Evolutionary conservation across 2,888 invertebrate genomes (phyloP).

Genomic region (Tanypteryx hageni): DNA sequence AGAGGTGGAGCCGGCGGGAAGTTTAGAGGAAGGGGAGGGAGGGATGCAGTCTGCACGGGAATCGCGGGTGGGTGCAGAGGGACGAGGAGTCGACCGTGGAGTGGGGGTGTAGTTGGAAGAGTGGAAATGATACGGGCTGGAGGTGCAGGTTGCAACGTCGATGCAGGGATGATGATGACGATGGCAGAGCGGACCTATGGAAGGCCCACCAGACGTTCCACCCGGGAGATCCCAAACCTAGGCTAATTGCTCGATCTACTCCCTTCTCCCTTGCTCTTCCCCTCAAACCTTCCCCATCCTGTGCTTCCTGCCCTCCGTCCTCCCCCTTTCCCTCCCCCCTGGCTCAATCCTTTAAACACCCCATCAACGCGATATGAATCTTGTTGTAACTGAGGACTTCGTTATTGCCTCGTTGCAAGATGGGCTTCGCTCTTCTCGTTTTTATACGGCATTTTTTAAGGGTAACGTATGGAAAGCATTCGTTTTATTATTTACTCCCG

Average conservation of each 20-base stretch:
- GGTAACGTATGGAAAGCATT: too few species aligned
- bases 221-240: background rate
- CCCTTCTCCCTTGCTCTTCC: background rate
- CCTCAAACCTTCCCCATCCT: background rate
- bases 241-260: conserved; percentile 33
- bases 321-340: background rate
- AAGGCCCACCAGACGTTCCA: background rate
- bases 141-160: too few species aligned
- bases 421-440: too few species aligned
- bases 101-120: background rate
- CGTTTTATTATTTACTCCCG: too few species aligned
- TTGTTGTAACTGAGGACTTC: background rate
- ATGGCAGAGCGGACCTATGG: too few species aligned
- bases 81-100: background rate
- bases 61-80: background rate
- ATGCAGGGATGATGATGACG: too few species aligned
- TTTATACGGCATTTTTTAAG: too few species aligned
- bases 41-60: conserved; percentile 17
- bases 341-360: background rate
- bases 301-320: background rate
- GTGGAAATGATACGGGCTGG: too few species aligned
- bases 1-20: background rate
- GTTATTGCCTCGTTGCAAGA: too few species aligned
- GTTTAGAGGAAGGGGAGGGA: background rate
- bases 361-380: background rate